These are phyloP conservation scores for Ophion ventricosus DNA, from an alignment of 2,888 invertebrate genomes.

Conservation along the genomic window DNA sequence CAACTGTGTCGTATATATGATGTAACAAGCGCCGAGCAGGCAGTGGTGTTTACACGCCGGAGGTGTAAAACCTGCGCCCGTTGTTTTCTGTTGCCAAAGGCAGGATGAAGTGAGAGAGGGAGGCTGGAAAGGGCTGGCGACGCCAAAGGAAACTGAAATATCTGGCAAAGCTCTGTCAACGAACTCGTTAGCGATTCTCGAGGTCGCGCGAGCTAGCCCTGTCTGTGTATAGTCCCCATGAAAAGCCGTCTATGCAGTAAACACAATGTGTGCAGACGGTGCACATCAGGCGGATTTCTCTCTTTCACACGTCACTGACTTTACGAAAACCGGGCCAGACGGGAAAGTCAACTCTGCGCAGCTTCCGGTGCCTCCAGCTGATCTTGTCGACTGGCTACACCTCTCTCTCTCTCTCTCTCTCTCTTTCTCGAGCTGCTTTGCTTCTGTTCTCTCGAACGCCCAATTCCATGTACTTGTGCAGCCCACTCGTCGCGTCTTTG, in stretches of 20 bases:
- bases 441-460: not conserved
- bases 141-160: conserved; percentile 42
- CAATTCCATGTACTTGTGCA: not conserved
- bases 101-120: not conserved
- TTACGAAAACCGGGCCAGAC: conserved; percentile 41
- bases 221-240: not conserved
- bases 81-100: conserved; percentile 48
- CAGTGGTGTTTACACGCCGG: conserved; percentile 47
- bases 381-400: conserved; percentile 46
- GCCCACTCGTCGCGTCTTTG: not conserved
- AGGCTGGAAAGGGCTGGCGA: conserved; percentile 17
- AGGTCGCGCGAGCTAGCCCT: conserved; percentile 36
- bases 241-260: conserved; percentile 2
- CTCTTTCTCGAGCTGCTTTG: too few species aligned
- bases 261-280: conserved; percentile 29
- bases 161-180: conserved; percentile 63
- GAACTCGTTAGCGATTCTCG: conserved; percentile 63
- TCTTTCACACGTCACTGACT: conserved; percentile 47
- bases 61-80: conserved; percentile 39
- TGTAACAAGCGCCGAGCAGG: conserved; percentile 7
- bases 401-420: conserved; percentile 2
- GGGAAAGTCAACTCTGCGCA: conserved; percentile 45
- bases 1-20: conserved; percentile 28
- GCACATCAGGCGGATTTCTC: conserved; percentile 34
- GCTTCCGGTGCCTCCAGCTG: conserved; percentile 43